Conservation (phyloP, 1,140 invertebrate genomes). For the Drosophila nikananu region DNA sequence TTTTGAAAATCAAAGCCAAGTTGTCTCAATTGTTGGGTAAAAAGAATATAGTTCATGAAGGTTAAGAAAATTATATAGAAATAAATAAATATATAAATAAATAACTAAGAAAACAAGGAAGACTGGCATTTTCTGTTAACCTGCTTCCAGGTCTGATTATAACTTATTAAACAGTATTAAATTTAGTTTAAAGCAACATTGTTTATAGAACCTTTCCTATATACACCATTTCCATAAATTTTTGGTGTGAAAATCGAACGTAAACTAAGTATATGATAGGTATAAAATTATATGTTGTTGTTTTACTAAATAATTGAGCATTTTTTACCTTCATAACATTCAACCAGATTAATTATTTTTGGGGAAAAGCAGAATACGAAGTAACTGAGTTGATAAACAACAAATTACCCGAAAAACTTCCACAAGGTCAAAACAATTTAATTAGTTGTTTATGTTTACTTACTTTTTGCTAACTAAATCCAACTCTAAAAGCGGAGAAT, state of each 20-base stretch:
- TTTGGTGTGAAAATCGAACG: too few relatives aligned
- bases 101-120: background rate
- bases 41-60: background rate
- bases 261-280: too few relatives aligned
- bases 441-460: conserved; percentile 4
- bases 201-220: too few relatives aligned
- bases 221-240: too few relatives aligned
- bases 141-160: too few relatives aligned
- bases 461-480: background rate
- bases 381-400: background rate
- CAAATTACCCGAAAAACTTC: background rate
- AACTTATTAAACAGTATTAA: too few relatives aligned
- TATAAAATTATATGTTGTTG: background rate
- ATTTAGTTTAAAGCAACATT: too few relatives aligned
- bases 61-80: background rate
- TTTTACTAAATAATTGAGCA: background rate
- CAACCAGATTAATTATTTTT: background rate
- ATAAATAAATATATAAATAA: background rate
- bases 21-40: background rate
- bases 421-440: background rate
- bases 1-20: background rate
- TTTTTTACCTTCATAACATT: too few relatives aligned
- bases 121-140: too few relatives aligned
- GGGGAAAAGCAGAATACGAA: background rate
- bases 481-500: background rate